phyloP scores from a whole-genome alignment of 1,140 invertebrate species.

The Ganaspis sp. region DNA sequence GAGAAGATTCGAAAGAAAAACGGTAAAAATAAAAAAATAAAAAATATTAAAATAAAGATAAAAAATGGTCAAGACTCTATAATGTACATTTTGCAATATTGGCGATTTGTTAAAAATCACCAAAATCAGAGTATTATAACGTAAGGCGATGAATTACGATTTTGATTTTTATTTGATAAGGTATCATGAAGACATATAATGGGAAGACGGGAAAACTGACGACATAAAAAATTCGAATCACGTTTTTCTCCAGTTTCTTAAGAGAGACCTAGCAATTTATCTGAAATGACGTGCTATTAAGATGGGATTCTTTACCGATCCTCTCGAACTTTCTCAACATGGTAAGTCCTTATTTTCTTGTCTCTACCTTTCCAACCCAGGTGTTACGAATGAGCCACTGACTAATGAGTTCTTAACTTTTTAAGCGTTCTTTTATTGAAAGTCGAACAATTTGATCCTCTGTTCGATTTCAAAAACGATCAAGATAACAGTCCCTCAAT shows the following conservation, averaged over 20 bases:
- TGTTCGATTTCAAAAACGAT: not conserved
- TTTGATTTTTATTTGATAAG: conserved; percentile 13
- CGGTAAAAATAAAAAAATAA: no score
- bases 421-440: not conserved
- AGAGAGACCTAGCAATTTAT: conserved; percentile 27
- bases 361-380: conserved; percentile 15
- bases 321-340: conserved; percentile 17
- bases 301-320: conserved; percentile 28
- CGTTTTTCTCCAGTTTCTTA: conserved; percentile 23
- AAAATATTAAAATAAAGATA: no score
- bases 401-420: conserved; percentile 24
- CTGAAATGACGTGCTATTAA: conserved; percentile 27
- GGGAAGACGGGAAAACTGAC: not conserved
- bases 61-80: no score
- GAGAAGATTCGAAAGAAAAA: not conserved
- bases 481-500: not conserved
- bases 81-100: no score
- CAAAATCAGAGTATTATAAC: not conserved
- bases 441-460: not conserved
- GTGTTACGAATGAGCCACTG: conserved; percentile 7
- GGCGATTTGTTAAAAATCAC: not conserved
- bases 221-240: conserved; percentile 27
- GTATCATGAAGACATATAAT: conserved; percentile 22
- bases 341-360: conserved; percentile 30
- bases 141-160: not conserved